phyloP scores from a whole-genome alignment of 2,797 vertebrate genomes.

The Chiloscyllium punctatum region DNA sequence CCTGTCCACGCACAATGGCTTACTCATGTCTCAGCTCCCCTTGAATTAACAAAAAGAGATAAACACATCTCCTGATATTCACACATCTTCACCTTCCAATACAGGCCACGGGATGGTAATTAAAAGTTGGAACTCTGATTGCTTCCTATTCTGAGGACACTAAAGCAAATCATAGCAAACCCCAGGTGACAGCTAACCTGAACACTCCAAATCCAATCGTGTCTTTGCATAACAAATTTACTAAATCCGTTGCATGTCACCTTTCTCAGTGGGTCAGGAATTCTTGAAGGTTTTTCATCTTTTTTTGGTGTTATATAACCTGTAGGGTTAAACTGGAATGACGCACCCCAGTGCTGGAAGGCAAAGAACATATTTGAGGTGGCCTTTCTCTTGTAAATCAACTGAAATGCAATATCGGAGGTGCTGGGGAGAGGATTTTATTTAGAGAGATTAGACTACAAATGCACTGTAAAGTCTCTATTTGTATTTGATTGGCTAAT shows the following conservation, averaged over 20 bases:
- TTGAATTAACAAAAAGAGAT: not conserved
- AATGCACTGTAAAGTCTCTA: not conserved
- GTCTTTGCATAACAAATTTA: not conserved
- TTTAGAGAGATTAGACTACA: not conserved
- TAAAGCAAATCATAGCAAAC: not conserved
- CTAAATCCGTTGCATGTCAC: no score
- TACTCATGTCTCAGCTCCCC: not conserved
- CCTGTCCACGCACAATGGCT: not conserved
- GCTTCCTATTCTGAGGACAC: not conserved
- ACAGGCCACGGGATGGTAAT: not conserved
- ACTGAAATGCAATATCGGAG: not conserved
- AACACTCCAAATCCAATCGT: not conserved
- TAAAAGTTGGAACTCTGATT: not conserved
- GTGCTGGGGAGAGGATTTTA: not conserved
- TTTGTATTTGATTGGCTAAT: not conserved
- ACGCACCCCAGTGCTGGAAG: not conserved
- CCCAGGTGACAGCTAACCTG: not conserved
- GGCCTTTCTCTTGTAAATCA: not conserved
- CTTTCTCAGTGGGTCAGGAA: not conserved
- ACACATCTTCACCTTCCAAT: not conserved
- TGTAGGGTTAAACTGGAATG: not conserved
- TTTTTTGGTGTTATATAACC: not conserved
- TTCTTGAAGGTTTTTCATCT: not conserved
- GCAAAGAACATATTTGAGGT: not conserved
- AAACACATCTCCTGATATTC: not conserved